Base-by-base conservation (phyloP, 2,888 invertebrate species). In the Xestia c-nigrum region DNA sequence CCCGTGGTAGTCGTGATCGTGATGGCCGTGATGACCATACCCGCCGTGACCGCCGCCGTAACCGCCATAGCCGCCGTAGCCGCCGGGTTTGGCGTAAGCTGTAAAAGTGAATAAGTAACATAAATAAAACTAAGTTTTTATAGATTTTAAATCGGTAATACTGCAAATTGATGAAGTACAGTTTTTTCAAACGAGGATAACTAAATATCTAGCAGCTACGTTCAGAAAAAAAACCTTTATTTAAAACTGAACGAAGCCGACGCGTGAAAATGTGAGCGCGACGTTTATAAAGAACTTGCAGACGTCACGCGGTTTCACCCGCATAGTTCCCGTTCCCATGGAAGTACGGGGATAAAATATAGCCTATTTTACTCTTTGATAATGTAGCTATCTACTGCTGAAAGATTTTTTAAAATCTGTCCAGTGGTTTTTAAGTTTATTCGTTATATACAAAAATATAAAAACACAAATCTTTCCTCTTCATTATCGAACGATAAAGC, bases 81-180 rank as follows among this genome's bases (percentile, higher is more conserved):
- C 74, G 1, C 77, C 80, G 14, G 86, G 80, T 46, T 40, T 64
- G 9, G 77, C 66, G 59, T 74, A 72, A 0, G 66, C 84, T 84
- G 80, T 6, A 66, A 66, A 72, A 7, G 10, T 14, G 10, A 21
- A 57, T 38, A n/a, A 38, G 5, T 57, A 46, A 3, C n/a, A 46
- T 76, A 24, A 50, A 40, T 16, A 19, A n/a, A n/a, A 52, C 4
- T 6, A 16, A 1, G 4, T 21, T 50, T 21, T 38, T 72, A 16
- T 47, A 19, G 9, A 72, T 19, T 47, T 24, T 16, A n/a, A 10
- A 38, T 47, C 4, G 9, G 14, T 21, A 31, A 31, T 50, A 3
- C 5, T 19, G 47, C 19, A 12, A 46, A 46, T 31, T 43, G 1
- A 38, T 46, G n/a, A 70, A n/a, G 31, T 46, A 16, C 31, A 46